Percentiles rank a stretch among this genome's conserved stretches.
phyloP scores from a whole-genome alignment of 2,797 vertebrate species.

The Nothura maculosa region DNA sequence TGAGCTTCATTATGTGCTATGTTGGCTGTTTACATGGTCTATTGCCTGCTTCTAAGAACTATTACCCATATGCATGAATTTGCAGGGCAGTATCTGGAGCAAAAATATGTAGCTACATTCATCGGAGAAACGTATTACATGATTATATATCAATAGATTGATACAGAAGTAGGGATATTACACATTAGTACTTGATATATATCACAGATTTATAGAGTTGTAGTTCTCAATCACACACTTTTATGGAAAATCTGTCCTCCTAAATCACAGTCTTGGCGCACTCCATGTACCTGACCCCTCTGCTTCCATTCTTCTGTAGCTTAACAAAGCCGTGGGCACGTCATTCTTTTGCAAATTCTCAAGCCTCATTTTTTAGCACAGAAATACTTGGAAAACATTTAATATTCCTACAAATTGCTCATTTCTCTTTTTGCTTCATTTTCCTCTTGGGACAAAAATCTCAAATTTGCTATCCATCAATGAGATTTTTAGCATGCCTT shows the following conservation, averaged over 20 bases:
- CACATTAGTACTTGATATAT: conserved; percentile 64
- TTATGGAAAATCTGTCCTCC: conserved; percentile 62
- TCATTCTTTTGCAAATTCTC: background rate
- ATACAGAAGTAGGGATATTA: conserved; percentile 52
- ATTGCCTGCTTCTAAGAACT: conserved; percentile 67
- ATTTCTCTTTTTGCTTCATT: background rate
- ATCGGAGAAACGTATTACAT: conserved; percentile 47
- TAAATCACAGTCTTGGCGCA: conserved; percentile 60
- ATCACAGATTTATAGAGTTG: conserved; percentile 60
- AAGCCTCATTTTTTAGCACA: background rate
- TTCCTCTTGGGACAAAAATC: background rate
- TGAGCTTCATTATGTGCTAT: conserved; percentile 59
- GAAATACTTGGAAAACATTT: background rate
- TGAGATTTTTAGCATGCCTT: background rate
- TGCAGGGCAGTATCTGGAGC: conserved; percentile 57
- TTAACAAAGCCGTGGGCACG: background rate
- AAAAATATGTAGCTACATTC: conserved; percentile 63
- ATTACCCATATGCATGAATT: conserved; percentile 65
- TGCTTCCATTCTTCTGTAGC: background rate
- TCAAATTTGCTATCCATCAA: background rate
- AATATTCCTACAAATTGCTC: background rate
- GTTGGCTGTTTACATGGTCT: conserved; percentile 71
- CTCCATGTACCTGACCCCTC: conserved; percentile 25
- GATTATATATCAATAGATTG: conserved; percentile 68
- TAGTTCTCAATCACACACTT: conserved; percentile 63